These are phyloP conservation scores for Coecobrya sp. DNA, from an alignment of 2,888 invertebrate genomes.

Conservation along the genomic window DNA sequence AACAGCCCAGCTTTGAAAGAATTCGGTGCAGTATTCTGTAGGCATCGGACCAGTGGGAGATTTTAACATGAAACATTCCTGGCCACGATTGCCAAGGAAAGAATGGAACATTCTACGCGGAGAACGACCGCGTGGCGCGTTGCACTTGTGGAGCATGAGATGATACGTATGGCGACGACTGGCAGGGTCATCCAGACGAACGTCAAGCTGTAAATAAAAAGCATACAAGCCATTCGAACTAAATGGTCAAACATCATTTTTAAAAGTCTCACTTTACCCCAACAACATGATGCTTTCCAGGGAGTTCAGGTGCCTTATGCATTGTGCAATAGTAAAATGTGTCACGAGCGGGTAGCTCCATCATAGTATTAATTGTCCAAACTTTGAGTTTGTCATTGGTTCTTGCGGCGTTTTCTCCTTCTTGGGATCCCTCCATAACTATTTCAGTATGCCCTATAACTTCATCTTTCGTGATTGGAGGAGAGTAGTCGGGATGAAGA, in stretches of 20 bases:
- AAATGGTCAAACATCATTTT: not conserved
- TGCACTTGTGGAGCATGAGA: slow-evolving; percentile 48
- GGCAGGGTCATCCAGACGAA: not conserved
- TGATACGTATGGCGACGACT: slow-evolving; percentile 38
- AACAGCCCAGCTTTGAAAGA: slow-evolving; percentile 34
- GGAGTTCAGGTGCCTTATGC: not conserved
- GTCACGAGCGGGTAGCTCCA: not conserved
- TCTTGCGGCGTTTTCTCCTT: not conserved
- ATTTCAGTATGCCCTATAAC: not conserved
- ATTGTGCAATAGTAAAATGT: slow-evolving; percentile 38
- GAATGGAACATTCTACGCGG: slow-evolving; percentile 34
- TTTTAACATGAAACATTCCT: slow-evolving; percentile 27
- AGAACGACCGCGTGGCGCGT: slow-evolving; percentile 5
- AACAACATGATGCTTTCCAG: slow-evolving; percentile 25
- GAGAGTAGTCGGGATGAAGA: slow-evolving; percentile 28
- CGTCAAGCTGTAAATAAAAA: not conserved
- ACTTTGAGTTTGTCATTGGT: not conserved
- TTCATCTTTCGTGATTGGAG: not conserved
- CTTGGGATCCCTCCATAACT: no score
- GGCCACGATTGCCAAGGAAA: slow-evolving; percentile 2
- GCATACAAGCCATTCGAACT: not conserved
- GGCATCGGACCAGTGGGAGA: slow-evolving; percentile 60
- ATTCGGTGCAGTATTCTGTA: slow-evolving; percentile 60
- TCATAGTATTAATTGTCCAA: slow-evolving; percentile 10
- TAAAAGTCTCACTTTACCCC: slow-evolving; percentile 18